Evolutionary conservation across 1,140 invertebrate species (phyloP).

Genomic region (Philotrypesis tridentata): DNA sequence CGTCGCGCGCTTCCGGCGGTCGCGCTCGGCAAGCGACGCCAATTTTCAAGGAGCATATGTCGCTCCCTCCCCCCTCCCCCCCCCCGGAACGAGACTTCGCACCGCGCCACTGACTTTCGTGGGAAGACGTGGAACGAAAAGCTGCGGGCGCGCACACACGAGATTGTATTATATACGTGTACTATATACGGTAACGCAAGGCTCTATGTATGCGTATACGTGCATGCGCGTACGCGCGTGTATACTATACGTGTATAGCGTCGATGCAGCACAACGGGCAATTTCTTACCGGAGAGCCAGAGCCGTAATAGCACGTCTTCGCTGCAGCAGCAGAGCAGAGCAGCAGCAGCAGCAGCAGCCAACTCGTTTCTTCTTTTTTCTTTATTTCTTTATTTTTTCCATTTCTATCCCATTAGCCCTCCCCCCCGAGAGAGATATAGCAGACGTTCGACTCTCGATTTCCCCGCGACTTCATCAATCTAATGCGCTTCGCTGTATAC

Average conservation of each 20-base stretch:
- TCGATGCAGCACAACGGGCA: background rate
- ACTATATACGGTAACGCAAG: background rate
- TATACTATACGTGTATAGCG: background rate
- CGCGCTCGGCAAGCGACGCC: background rate
- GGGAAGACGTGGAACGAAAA: slow-evolving; percentile 4
- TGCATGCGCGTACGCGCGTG: background rate
- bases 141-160: background rate
- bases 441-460: slow-evolving; percentile 14
- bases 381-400: background rate
- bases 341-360: too few relatives aligned
- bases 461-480: slow-evolving; percentile 30
- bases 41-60: slow-evolving; percentile 33
- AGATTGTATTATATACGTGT: too few relatives aligned
- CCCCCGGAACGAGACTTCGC: too few relatives aligned
- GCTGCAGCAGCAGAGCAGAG: too few relatives aligned
- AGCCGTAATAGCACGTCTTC: background rate
- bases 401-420: background rate
- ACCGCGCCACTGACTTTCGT: slow-evolving; percentile 23
- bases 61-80: too few relatives aligned
- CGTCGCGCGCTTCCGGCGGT: slow-evolving; percentile 12
- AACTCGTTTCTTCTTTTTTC: too few relatives aligned
- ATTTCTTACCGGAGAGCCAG: slow-evolving; percentile 4
- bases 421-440: background rate
- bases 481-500: background rate
- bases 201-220: background rate